phyloP scores from a whole-genome alignment of 2,888 invertebrate genomes.

The Lochmaea crataegi region DNA sequence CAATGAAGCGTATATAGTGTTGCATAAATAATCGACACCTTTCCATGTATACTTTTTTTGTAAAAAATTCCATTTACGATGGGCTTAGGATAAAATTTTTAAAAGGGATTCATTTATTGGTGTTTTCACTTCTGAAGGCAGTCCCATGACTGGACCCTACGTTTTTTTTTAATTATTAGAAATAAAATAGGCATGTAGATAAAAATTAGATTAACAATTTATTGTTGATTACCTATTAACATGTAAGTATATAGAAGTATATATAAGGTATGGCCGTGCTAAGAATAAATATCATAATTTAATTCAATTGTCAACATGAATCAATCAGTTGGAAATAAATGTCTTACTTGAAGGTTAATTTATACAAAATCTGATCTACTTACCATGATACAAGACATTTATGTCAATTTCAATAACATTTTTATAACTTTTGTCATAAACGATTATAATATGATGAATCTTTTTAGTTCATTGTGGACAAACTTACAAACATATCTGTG shows the following conservation, averaged over 20 bases:
- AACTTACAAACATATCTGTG: background rate
- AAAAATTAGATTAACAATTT: background rate
- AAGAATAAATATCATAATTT: background rate
- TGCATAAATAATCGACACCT: no score
- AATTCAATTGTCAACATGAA: background rate
- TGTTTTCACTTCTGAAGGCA: no score
- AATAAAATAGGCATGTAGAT: no score
- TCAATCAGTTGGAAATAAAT: background rate
- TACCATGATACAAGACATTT: background rate
- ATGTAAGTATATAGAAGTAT: background rate
- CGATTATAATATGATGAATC: background rate
- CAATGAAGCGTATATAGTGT: no score
- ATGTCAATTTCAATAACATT: background rate
- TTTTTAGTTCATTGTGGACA: background rate
- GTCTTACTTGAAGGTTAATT: constrained; percentile 2
- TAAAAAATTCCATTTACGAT: no score
- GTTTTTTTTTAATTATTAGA: no score
- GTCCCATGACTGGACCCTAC: no score
- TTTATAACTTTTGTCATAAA: background rate
- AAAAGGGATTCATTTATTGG: no score
- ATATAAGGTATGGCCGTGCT: background rate
- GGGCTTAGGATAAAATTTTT: no score
- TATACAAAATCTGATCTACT: background rate
- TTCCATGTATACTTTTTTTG: no score
- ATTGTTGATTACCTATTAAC: background rate